Evolutionary conservation across 1,140 invertebrate species (phyloP).

Genomic region (Drosophila mayri): DNA sequence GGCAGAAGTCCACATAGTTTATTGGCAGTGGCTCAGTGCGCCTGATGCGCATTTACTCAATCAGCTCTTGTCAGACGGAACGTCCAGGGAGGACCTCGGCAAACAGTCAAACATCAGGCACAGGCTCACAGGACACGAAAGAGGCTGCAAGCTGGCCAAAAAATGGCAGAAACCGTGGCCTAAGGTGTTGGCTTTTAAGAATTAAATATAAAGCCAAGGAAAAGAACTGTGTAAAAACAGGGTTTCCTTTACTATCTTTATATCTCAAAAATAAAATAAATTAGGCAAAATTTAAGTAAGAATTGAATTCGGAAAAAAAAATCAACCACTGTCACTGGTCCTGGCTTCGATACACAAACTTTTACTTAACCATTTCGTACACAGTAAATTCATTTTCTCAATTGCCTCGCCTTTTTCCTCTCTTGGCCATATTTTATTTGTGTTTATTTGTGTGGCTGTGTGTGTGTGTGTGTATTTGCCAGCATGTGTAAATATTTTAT

Average conservation of each 20-base stretch:
- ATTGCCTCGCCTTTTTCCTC: conserved; percentile 56
- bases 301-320: no score
- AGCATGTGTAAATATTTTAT: conserved; percentile 82
- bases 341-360: conserved; percentile 47
- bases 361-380: conserved; percentile 78
- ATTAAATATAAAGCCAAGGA: no score
- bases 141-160: not conserved
- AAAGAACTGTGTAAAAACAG: no score
- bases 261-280: no score
- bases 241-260: no score
- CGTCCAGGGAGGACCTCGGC: conserved; percentile 48
- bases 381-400: conserved; percentile 82
- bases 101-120: conserved; percentile 62
- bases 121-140: conserved; percentile 22
- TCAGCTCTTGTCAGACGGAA: conserved; percentile 61
- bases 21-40: conserved; percentile 80
- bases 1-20: conserved; percentile 54
- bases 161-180: not conserved
- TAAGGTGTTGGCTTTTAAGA: not conserved
- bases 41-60: conserved; percentile 81
- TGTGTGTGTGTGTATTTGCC: conserved; percentile 63
- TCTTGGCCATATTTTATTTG: conserved; percentile 72
- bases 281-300: no score
- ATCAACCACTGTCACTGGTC: conserved; percentile 5
- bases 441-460: no score